These are phyloP conservation scores for Amblyjoppa proteus DNA, from an alignment of 2,888 invertebrate genomes.

Conservation along the genomic window DNA sequence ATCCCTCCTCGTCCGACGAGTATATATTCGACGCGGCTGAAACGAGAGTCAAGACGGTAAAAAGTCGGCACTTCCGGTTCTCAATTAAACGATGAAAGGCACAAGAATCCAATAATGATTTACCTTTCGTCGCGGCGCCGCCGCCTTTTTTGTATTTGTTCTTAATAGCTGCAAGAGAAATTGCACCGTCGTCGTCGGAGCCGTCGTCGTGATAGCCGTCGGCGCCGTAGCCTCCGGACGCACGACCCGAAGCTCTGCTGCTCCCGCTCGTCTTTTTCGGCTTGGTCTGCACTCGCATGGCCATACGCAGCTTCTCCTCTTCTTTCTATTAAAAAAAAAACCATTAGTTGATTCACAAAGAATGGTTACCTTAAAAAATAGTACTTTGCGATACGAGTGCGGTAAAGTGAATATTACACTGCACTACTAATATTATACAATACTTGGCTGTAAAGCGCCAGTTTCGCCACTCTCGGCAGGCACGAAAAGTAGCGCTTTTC, in stretches of 20 bases:
- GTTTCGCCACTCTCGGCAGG: too few relatives aligned
- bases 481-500: too few relatives aligned
- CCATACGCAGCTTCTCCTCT: slow-evolving; percentile 97
- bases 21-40: slow-evolving; percentile 90
- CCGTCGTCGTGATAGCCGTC: slow-evolving; percentile 90
- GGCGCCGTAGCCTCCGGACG: slow-evolving; percentile 85
- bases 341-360: slow-evolving; percentile 1
- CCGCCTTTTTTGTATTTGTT: slow-evolving; percentile 94
- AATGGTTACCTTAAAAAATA: slow-evolving; percentile 13
- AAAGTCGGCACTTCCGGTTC: neutral
- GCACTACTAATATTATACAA: too few relatives aligned
- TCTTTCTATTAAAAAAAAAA: slow-evolving; percentile 90
- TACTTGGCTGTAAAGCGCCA: too few relatives aligned
- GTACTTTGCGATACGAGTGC: neutral
- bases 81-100: neutral
- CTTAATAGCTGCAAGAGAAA: slow-evolving; percentile 97
- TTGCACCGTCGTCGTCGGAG: slow-evolving; percentile 97
- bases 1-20: slow-evolving; percentile 95
- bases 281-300: slow-evolving; percentile 91
- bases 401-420: too few relatives aligned
- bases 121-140: slow-evolving; percentile 35
- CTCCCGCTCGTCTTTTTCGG: slow-evolving; percentile 86
- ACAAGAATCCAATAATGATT: slow-evolving; percentile 15
- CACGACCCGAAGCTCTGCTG: slow-evolving; percentile 84
- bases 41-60: slow-evolving; percentile 65